Evolutionary conservation across 2,888 invertebrate species (phyloP).

Genomic region (Drosophila tripunctata): DNA sequence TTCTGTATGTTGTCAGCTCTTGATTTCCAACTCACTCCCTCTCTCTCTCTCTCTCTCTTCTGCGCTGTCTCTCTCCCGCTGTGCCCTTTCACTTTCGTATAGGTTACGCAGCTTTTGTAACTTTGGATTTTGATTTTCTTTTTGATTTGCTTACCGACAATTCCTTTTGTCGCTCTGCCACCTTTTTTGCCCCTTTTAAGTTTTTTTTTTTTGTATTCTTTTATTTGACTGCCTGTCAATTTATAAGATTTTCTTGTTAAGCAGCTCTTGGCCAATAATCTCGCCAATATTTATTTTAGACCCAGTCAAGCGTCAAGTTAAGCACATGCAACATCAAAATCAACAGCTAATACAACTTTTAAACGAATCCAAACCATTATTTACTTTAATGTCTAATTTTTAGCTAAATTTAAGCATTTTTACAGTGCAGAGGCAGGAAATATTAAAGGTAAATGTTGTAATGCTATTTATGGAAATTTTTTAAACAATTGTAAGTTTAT

Average conservation of each 20-base stretch:
- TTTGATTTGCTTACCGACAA: constrained; percentile 28
- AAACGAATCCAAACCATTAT: no score
- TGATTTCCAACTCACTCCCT: constrained; percentile 10
- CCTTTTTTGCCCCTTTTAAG: constrained; percentile 32
- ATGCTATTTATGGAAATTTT: no score
- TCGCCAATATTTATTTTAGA: constrained; percentile 40
- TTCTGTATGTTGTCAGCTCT: constrained; percentile 62
- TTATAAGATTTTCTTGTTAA: constrained; percentile 28
- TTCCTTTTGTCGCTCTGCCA: constrained; percentile 32
- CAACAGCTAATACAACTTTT: not conserved
- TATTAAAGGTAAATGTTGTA: no score
- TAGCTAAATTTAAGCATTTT: no score
- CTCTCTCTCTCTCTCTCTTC: not conserved
- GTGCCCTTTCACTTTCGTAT: constrained; percentile 10
- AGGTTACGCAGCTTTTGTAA: constrained; percentile 49
- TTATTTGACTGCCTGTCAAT: constrained; percentile 28
- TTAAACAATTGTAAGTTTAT: no score
- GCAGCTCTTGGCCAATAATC: constrained; percentile 18
- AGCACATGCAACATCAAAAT: not conserved
- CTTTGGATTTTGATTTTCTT: constrained; percentile 35
- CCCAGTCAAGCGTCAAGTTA: constrained; percentile 11
- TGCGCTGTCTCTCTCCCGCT: not conserved
- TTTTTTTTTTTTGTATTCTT: not conserved
- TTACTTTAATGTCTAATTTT: no score
- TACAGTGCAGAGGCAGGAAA: no score